Percentiles rank a stretch among this genome's conserved stretches.
Evolutionary conservation across 2,888 invertebrate species (phyloP).

Genomic region (Leuctra nigra): DNA sequence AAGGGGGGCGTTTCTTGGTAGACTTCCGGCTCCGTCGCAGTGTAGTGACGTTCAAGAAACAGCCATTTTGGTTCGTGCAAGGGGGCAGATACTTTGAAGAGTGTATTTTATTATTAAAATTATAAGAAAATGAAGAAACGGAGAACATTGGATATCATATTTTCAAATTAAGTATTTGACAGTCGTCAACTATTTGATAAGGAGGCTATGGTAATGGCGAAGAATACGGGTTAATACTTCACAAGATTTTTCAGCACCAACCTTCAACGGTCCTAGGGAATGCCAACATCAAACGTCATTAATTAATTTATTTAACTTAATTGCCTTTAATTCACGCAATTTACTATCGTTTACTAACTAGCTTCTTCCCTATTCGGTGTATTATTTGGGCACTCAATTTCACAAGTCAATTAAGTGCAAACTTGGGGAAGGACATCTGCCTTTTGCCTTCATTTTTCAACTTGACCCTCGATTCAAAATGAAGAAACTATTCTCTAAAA

Average conservation of each 20-base stretch:
- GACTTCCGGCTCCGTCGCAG: neutral
- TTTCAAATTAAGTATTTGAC: neutral
- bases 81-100: neutral
- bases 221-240: neutral
- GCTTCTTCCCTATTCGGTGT: neutral
- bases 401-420: neutral
- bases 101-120: slow-evolving; percentile 4
- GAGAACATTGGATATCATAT: neutral
- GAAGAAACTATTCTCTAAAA: slow-evolving; percentile 75
- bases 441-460: too few relatives aligned
- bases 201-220: neutral
- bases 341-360: neutral
- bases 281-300: neutral
- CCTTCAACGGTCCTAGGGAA: slow-evolving; percentile 8
- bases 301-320: neutral
- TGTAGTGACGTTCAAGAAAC: slow-evolving; percentile 1
- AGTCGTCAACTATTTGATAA: neutral
- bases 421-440: neutral
- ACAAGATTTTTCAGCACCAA: neutral
- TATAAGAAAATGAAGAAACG: slow-evolving; percentile 18
- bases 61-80: slow-evolving; percentile 8
- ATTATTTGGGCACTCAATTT: neutral
- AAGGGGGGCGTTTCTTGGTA: neutral
- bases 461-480: slow-evolving; percentile 52
- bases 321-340: neutral